Percentiles rank a stretch among this genome's conserved stretches.
These are phyloP conservation scores for Gasteruption jaculator DNA, from an alignment of 2,888 invertebrate species.

Conservation along the genomic window DNA sequence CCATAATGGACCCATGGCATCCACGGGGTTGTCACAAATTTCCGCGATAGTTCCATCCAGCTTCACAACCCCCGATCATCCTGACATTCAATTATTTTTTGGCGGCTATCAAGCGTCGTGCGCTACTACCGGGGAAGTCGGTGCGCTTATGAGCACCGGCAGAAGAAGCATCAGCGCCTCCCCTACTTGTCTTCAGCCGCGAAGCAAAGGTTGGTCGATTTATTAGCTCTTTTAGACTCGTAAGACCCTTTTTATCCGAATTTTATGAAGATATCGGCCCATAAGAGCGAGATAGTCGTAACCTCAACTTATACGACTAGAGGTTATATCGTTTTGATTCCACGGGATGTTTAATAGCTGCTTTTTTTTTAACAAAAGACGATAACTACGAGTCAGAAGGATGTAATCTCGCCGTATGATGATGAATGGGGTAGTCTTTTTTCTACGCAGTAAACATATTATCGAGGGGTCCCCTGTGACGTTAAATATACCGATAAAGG, in stretches of 20 bases:
- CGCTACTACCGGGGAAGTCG: constrained; percentile 52
- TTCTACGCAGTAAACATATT: too few species aligned
- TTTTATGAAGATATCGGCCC: neutral
- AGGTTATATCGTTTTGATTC: neutral
- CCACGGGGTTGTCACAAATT: constrained; percentile 63
- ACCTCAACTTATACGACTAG: too few species aligned
- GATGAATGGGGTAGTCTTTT: too few species aligned
- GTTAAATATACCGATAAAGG: too few species aligned
- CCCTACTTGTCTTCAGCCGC: constrained; percentile 63
- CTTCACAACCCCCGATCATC: constrained; percentile 58
- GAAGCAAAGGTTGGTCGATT: constrained; percentile 58
- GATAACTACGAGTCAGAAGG: too few species aligned
- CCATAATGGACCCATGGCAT: constrained; percentile 61
- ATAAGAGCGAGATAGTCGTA: too few species aligned
- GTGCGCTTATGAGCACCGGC: constrained; percentile 40
- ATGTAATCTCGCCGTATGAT: too few species aligned
- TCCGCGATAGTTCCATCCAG: constrained; percentile 63
- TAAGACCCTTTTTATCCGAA: too few species aligned
- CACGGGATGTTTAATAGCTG: neutral
- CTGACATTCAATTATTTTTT: constrained; percentile 67
- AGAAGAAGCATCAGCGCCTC: constrained; percentile 53
- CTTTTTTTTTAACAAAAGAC: too few species aligned
- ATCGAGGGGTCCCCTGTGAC: too few species aligned
- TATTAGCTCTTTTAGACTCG: too few species aligned
- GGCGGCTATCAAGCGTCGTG: constrained; percentile 63